Evolutionary conservation across 2,888 invertebrate genomes (phyloP).

Genomic region (Miltochrista miniata): DNA sequence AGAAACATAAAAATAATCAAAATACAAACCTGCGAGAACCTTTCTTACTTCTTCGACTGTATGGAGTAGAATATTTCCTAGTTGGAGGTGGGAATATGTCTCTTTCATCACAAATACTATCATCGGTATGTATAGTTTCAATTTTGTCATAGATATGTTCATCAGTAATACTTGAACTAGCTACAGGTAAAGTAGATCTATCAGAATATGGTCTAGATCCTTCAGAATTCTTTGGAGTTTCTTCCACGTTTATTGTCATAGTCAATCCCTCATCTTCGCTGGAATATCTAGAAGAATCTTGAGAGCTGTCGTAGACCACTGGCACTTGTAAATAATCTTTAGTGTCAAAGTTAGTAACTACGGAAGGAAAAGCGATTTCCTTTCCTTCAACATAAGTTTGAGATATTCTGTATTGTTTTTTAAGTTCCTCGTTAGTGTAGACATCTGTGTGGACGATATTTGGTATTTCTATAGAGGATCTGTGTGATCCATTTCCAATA

Average conservation of each 20-base stretch:
- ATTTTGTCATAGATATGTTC: slow-evolving; percentile 52
- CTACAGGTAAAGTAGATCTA: slow-evolving; percentile 55
- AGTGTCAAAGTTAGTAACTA: slow-evolving; percentile 45
- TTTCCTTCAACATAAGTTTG: slow-evolving; percentile 76
- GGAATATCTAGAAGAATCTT: slow-evolving; percentile 58
- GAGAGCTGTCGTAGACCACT: slow-evolving; percentile 37
- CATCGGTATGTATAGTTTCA: slow-evolving; percentile 22
- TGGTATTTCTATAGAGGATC: slow-evolving; percentile 73
- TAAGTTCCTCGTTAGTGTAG: slow-evolving; percentile 71
- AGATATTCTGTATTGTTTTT: slow-evolving; percentile 72
- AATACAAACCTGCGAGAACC: slow-evolving; percentile 57
- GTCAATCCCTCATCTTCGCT: slow-evolving; percentile 73
- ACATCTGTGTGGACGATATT: slow-evolving; percentile 68
- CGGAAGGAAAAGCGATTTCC: slow-evolving; percentile 63
- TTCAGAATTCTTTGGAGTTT: slow-evolving; percentile 55
- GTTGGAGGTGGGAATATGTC: slow-evolving; percentile 47
- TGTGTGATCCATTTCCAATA: slow-evolving; percentile 62
- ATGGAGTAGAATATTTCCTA: slow-evolving; percentile 60
- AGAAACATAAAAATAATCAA: not conserved
- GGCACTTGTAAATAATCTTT: slow-evolving; percentile 35
- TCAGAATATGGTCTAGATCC: slow-evolving; percentile 54
- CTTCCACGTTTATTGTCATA: slow-evolving; percentile 72
- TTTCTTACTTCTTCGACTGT: slow-evolving; percentile 60
- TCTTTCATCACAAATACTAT: slow-evolving; percentile 48
- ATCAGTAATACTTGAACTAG: slow-evolving; percentile 44